Percentiles rank a stretch among this genome's conserved stretches.
These are phyloP conservation scores for Muntiacus reevesi DNA, from an alignment of 2,113 vertebrate species.

Conservation along the genomic window DNA sequence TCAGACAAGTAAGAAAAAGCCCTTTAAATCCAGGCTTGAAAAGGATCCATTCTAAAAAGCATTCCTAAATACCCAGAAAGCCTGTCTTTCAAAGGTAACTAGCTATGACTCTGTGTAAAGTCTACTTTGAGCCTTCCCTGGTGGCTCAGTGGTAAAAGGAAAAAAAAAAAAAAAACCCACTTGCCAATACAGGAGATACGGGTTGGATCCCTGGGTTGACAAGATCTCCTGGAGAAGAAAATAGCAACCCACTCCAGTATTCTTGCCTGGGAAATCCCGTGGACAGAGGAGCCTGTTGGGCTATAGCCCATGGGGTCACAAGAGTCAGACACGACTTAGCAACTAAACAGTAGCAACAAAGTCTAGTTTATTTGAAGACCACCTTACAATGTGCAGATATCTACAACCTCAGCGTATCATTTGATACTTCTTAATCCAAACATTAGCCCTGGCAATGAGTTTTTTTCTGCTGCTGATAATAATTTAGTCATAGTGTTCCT, in stretches of 20 bases:
- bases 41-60: background rate
- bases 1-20: background rate
- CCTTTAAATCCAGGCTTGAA: slow-evolving; percentile 10
- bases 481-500: background rate
- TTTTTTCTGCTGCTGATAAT: background rate
- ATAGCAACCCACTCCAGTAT: background rate
- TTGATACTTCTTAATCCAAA: background rate
- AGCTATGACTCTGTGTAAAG: background rate
- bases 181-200: background rate
- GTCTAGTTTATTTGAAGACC: background rate
- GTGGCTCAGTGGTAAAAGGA: background rate
- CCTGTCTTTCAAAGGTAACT: background rate
- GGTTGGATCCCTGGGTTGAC: background rate
- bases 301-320: background rate
- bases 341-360: background rate
- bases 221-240: background rate
- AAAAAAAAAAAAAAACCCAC: background rate
- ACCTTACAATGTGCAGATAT: background rate
- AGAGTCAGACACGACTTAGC: background rate
- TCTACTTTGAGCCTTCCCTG: background rate
- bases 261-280: background rate
- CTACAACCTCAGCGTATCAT: background rate
- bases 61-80: background rate
- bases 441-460: background rate
- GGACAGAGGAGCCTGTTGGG: background rate